Conservation (phyloP, 2,888 invertebrate genomes). For the Unio delphinus region DNA sequence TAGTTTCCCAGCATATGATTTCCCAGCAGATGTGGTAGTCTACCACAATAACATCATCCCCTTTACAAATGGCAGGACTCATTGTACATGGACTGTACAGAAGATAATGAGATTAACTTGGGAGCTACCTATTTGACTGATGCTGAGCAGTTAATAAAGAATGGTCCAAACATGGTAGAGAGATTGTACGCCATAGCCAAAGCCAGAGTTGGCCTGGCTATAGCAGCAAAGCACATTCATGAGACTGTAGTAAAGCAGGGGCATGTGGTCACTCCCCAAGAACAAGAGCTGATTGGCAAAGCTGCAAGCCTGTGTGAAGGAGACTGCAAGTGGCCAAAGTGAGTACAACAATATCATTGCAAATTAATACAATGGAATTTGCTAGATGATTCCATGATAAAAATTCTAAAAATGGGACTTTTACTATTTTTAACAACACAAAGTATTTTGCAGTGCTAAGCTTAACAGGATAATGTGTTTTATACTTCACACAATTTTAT, state of each 20-base stretch:
- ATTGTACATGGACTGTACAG: constrained; percentile 18
- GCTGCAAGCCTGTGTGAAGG: constrained; percentile 36
- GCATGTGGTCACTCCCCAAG: constrained; percentile 3
- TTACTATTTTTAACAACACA: no score
- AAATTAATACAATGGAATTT: no score
- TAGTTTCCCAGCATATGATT: no score
- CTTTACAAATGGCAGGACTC: constrained; percentile 16
- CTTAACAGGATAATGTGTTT: no score
- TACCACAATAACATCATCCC: no score
- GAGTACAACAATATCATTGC: background rate
- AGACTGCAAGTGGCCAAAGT: constrained; percentile 42
- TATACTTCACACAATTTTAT: no score
- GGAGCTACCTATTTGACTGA: constrained; percentile 23
- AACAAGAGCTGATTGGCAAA: constrained; percentile 31
- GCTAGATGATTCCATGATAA: no score
- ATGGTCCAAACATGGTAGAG: constrained; percentile 20
- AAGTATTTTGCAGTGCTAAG: no score
- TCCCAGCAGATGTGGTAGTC: background rate
- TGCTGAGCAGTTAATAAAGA: constrained; percentile 15
- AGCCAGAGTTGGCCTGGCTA: constrained; percentile 41
- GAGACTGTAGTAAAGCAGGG: constrained; percentile 18
- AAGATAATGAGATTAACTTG: constrained; percentile 9
- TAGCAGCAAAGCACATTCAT: constrained; percentile 39
- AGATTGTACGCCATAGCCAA: constrained; percentile 41
- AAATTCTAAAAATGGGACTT: no score